phyloP scores from a whole-genome alignment of 2,888 invertebrate genomes.

The Dasypogon diadema region DNA sequence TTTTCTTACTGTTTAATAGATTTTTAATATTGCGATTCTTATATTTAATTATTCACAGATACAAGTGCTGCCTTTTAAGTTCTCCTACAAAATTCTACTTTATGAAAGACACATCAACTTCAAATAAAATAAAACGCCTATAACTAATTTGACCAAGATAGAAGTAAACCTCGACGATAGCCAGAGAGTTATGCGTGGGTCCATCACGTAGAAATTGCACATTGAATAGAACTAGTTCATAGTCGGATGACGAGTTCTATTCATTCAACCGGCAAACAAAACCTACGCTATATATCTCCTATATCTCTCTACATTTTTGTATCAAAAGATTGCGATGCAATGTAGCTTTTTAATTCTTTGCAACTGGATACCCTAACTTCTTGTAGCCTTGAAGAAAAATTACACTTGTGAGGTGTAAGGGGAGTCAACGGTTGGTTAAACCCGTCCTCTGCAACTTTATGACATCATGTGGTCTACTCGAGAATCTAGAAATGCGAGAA shows the following conservation, averaged over 20 bases:
- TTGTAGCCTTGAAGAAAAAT: background rate
- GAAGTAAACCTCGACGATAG: too few relatives aligned
- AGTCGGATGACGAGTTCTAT: background rate
- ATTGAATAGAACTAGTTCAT: background rate
- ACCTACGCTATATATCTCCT: background rate
- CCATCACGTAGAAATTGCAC: background rate
- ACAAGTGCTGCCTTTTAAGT: too few relatives aligned
- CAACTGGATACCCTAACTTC: background rate
- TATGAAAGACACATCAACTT: too few relatives aligned
- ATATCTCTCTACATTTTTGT: too few relatives aligned
- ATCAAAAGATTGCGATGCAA: background rate
- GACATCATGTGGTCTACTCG: background rate
- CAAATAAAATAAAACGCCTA: too few relatives aligned
- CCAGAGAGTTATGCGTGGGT: background rate
- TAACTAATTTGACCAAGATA: too few relatives aligned
- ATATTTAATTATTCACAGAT: too few relatives aligned
- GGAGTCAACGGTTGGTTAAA: background rate
- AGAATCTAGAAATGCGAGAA: background rate
- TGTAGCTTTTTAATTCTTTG: background rate
- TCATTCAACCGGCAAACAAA: constrained; percentile 2
- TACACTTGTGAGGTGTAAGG: background rate
- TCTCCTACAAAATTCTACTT: too few relatives aligned
- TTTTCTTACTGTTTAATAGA: too few relatives aligned
- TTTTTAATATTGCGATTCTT: too few relatives aligned
- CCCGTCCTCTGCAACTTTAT: background rate